These are phyloP conservation scores for Enteromius unitaeniatus DNA, from an alignment of 2,797 vertebrate genomes.

Conservation along the genomic window DNA sequence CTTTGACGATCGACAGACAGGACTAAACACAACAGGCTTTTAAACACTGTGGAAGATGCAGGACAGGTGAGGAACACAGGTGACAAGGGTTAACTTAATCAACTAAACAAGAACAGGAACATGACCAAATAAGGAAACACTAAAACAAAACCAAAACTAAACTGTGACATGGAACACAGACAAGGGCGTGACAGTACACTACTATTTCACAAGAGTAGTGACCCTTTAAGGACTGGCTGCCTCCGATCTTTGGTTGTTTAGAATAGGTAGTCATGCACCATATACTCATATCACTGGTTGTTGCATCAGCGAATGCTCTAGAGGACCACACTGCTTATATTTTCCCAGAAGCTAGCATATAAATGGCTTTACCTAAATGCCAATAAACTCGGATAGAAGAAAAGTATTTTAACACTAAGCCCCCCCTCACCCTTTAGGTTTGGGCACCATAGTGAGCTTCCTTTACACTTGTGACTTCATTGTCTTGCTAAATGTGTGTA, in stretches of 20 bases:
- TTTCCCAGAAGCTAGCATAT: neutral
- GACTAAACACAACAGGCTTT: too few species aligned
- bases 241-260: neutral
- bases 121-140: too few species aligned
- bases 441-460: neutral
- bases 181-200: too few species aligned
- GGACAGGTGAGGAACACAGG: too few species aligned
- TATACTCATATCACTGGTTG: neutral
- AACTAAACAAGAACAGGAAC: too few species aligned
- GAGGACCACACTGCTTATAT: neutral
- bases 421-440: neutral
- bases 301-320: neutral
- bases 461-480: slow-evolving; percentile 24
- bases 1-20: too few species aligned
- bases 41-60: too few species aligned
- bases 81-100: too few species aligned
- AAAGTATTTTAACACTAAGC: neutral
- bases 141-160: too few species aligned
- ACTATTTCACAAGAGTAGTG: too few species aligned
- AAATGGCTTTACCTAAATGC: neutral
- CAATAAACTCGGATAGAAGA: neutral
- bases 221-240: too few species aligned
- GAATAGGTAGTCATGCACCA: neutral
- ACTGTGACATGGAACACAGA: too few species aligned
- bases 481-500: slow-evolving; percentile 27